Percentiles rank a stretch among this genome's conserved stretches.
phyloP scores from a whole-genome alignment of 2,113 vertebrate species.

The Egretta garzetta region DNA sequence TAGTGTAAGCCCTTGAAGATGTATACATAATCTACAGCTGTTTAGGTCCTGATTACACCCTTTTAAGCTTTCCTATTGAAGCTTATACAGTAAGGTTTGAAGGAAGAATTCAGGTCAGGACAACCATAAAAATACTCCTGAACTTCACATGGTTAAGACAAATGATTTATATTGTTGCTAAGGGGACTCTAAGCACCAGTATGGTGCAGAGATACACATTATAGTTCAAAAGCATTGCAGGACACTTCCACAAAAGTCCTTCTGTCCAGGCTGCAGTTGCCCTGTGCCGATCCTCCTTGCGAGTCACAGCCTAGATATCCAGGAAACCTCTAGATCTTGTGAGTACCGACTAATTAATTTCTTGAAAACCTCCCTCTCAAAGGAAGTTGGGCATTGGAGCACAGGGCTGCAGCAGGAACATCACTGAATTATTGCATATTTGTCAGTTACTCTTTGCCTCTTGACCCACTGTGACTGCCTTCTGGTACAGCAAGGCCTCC shows the following conservation, averaged over 20 bases:
- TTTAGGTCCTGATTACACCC: background rate
- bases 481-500: background rate
- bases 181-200: background rate
- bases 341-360: background rate
- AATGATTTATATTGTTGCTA: background rate
- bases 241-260: background rate
- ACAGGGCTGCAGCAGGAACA: background rate
- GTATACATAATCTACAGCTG: background rate
- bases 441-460: background rate
- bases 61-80: background rate
- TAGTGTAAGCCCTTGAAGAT: too few relatives aligned
- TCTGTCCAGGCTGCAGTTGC: background rate
- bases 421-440: background rate
- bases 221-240: background rate
- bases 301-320: background rate
- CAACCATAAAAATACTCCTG: background rate
- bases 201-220: background rate
- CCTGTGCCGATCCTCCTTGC: background rate
- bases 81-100: background rate
- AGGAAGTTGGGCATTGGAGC: accelerated
- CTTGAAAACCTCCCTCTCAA: background rate
- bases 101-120: background rate
- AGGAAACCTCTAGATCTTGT: background rate
- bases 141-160: background rate
- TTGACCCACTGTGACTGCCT: background rate